Evolutionary conservation across 2,888 invertebrate species (phyloP).

Genomic region (Serrognathus titanus): DNA sequence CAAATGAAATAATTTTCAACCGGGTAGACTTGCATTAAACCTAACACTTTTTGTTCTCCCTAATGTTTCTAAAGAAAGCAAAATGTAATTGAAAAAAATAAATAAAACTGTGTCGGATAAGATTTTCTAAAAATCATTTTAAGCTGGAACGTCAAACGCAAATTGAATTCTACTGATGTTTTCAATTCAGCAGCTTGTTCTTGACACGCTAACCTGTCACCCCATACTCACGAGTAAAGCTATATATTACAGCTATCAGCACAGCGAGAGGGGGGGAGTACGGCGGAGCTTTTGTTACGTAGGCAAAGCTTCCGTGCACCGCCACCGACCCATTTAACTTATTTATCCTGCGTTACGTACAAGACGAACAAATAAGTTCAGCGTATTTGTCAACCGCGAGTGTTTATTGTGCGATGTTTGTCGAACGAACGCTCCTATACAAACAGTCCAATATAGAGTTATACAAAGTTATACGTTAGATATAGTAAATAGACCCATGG

Average conservation of each 20-base stretch:
- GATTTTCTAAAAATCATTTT: too few species aligned
- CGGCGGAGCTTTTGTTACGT: background rate
- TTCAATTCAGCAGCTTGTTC: background rate
- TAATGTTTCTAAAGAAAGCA: too few species aligned
- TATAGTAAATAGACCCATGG: too few species aligned
- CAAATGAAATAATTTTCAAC: too few species aligned
- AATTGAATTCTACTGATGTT: background rate
- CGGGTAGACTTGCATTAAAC: too few species aligned
- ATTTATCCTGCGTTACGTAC: conserved; percentile 2
- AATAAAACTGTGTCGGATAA: too few species aligned
- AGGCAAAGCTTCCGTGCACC: background rate
- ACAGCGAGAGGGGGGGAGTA: background rate
- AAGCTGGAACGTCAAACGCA: background rate
- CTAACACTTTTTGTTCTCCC: too few species aligned
- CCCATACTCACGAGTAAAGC: background rate
- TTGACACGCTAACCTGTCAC: conserved; percentile 2
- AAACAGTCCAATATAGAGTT: background rate
- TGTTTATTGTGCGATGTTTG: background rate
- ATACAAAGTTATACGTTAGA: too few species aligned
- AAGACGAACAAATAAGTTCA: background rate
- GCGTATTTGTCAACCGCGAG: background rate
- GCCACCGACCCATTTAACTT: conserved; percentile 2
- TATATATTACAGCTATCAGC: conserved; percentile 3
- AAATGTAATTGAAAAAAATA: too few species aligned
- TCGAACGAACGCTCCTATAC: background rate